phyloP scores from a whole-genome alignment of 2,797 vertebrate species.

The Gymnothorax reevesii region DNA sequence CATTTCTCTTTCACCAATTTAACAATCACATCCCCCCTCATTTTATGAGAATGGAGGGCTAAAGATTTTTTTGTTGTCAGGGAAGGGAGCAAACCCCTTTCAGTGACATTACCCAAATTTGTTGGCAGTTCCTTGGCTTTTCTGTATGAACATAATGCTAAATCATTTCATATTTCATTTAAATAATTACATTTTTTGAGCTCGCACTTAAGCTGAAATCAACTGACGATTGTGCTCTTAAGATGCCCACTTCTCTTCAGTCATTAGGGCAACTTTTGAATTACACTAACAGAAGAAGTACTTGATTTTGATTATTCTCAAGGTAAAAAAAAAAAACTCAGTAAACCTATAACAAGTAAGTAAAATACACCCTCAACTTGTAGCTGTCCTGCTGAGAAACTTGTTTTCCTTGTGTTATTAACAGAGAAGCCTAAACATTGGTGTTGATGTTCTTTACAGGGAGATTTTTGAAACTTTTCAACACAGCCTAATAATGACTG shows the following conservation, averaged over 20 bases:
- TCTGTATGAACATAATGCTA: slow-evolving; percentile 15
- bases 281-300: background rate
- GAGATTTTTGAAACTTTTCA: background rate
- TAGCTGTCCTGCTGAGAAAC: background rate
- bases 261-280: background rate
- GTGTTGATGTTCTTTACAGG: background rate
- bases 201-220: background rate
- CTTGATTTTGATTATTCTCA: background rate
- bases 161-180: background rate
- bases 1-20: slow-evolving; percentile 66
- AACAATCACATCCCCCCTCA: slow-evolving; percentile 51
- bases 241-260: background rate
- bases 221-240: background rate
- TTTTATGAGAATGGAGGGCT: slow-evolving; percentile 68
- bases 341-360: background rate
- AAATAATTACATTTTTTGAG: background rate
- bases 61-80: slow-evolving; percentile 77
- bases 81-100: slow-evolving; percentile 56
- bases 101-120: slow-evolving; percentile 56
- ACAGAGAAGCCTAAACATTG: background rate
- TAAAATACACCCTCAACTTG: background rate
- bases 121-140: slow-evolving; percentile 57
- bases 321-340: background rate
- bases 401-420: background rate
- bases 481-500: background rate